phyloP scores from a whole-genome alignment of 2,113 vertebrate species.

The Catharus fuscescens region DNA sequence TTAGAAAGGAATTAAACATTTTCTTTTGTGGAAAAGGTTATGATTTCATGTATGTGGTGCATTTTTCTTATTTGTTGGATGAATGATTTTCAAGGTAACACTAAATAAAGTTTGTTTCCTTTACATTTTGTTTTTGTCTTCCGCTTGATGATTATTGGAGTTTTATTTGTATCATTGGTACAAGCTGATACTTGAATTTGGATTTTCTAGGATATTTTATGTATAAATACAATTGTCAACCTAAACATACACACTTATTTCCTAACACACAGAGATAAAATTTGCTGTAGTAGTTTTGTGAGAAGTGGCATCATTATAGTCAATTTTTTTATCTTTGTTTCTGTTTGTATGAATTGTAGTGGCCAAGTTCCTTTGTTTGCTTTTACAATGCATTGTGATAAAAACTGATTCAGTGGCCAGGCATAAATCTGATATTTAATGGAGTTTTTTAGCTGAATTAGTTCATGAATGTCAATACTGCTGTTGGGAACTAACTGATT shows the following conservation, averaged over 20 bases:
- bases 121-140: neutral
- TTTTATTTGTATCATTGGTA: neutral
- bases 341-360: neutral
- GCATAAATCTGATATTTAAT: neutral
- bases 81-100: neutral
- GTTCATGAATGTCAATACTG: neutral
- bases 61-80: neutral
- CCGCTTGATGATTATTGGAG: neutral
- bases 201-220: neutral
- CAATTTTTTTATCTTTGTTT: neutral
- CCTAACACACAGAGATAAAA: neutral
- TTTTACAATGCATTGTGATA: neutral
- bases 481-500: neutral
- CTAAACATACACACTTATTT: neutral
- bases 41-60: neutral
- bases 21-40: neutral
- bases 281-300: neutral
- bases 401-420: neutral
- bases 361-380: neutral
- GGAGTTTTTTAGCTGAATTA: neutral
- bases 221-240: neutral
- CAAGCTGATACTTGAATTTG: neutral
- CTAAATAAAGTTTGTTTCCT: neutral
- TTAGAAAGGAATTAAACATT: neutral
- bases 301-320: neutral